Base-by-base conservation (phyloP, 2,888 invertebrate species). In the Pseudoips prasinana region DNA sequence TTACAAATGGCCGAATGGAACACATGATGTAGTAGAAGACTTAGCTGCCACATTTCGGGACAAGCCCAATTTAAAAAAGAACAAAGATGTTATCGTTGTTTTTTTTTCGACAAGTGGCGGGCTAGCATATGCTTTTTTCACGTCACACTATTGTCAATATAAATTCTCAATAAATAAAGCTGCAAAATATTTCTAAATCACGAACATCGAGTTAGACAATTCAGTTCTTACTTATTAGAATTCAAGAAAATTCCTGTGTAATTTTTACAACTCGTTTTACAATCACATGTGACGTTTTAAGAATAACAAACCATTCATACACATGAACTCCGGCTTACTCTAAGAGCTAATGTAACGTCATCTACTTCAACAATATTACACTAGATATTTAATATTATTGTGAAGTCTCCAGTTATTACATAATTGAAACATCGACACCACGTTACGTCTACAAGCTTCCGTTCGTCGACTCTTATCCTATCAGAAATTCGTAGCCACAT, bases 281-380 rank as follows among this genome's bases (percentile, higher is more conserved):
- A 10, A 29, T 25, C 30, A 34, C 26, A 38, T 36, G 37, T 31
- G 43, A 47, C 41, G 38, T 43, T 47, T 52, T 41, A 47, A 49
- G 41, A 35, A 25, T 38, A 43, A 37, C 27, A 44, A 40, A 53
- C 19, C 48, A 46, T 52, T 36, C 42, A 39, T 46, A 51, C 48
- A 45, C 58, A 51, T 42, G 40, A 47, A 46, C 41, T 42, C 40
- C 42, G 47, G 46, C 64, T 60, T 68, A 72, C 26, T 46, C 74
- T 78, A 78, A 47, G 53, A 64, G 65, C 82, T 81, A 83, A 75
- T 70, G 64, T 73, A 80, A 76, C 70, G 72, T 65, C 56, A 58
- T 65, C 83, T 84, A 85, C 76, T 61, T 67, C 73, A 80, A 81
- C 80, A 78, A 75, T 73, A 74, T n/a, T n/a, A 72, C 64, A 58